A percentile compares a stretch with the other conserved stretches of the same genome.
phyloP scores from a whole-genome alignment of 2,888 invertebrate species.

The Chrysopilus asiliformis region DNA sequence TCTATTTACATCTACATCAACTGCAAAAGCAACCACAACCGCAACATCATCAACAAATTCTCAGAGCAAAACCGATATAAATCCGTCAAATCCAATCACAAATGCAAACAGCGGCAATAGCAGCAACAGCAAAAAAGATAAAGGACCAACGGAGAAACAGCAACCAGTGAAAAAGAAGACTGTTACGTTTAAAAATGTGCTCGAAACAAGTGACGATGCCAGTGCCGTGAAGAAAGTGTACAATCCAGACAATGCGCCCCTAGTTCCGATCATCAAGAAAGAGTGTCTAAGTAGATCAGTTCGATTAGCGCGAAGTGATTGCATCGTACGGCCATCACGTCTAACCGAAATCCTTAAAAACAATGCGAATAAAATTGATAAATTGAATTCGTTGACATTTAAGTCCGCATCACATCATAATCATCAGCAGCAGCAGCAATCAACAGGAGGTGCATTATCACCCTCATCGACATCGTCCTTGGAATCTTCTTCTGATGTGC shows the following conservation, averaged over 20 bases:
- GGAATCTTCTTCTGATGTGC: conserved; percentile 4
- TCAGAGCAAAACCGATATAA: background rate
- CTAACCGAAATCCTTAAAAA: conserved; percentile 47
- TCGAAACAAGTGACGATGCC: conserved; percentile 48
- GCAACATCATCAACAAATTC: conserved; percentile 9
- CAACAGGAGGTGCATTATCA: conserved; percentile 4
- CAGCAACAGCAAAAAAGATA: conserved; percentile 7
- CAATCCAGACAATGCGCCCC: conserved; percentile 46
- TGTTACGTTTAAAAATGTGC: conserved; percentile 48
- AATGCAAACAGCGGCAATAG: conserved; percentile 6
- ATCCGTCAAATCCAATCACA: conserved; percentile 5
- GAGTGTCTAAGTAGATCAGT: conserved; percentile 43
- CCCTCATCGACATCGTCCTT: conserved; percentile 4
- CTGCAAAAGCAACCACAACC: conserved; percentile 3
- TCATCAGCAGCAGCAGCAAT: background rate
- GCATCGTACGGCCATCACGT: conserved; percentile 48
- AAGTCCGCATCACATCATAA: conserved; percentile 16
- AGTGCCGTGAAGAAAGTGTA: conserved; percentile 43
- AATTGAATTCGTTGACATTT: conserved; percentile 34
- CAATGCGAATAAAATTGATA: conserved; percentile 39
- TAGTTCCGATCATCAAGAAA: conserved; percentile 50
- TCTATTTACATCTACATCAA: conserved; percentile 1
- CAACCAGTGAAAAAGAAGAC: conserved; percentile 43
- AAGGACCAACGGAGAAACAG: conserved; percentile 8
- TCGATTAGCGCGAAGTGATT: conserved; percentile 44